Evolutionary conservation across 2,797 vertebrate species (phyloP), one percentile per base, ranked within the genome.

Genomic region (Poeciliopsis gracilis): DNA sequence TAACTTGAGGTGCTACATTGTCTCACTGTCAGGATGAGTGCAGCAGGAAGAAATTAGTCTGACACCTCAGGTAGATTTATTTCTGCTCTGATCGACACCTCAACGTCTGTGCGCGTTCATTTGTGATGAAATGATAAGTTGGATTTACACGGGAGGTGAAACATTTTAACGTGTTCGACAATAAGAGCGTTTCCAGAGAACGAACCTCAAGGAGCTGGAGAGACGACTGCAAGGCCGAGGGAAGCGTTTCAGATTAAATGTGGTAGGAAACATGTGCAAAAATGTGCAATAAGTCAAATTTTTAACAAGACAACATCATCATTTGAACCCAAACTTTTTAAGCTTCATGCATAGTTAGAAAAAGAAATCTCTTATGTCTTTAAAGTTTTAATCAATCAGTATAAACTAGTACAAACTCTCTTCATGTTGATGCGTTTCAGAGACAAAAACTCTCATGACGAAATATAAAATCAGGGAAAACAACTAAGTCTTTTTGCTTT

Each of bases 1-100:
- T 79, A 82, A 82, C 78, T 82, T 84, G 88, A 92, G 90, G 90
- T 92, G 91, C 86, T 81, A 84, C 89, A 87, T 93, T 92, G 88
- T 90, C 86, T 87, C 46, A 82, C 88, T 91, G 89, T 87, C 90
- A 93, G 57, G 38, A n/a, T 41, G 73, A 36, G 78, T 82, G 66
- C 57, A 33, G 73, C 25, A 46, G 77, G 77, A 69, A 79, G 25
- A 90, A 86, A 88, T 78, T 61, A 87, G 88, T 89, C 82, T 84
- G 86, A 75, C 86, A 89, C 89, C 71, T 88, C 79, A 38, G 87
- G 76, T 85, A 36, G 73, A 76, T 89, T 84, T 84, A 76, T 84
- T 84, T 89, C 71, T 16, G 63, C 45, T 88, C 46, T 82, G 87
- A 85, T 43, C 38, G 73, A 76, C 57, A 36, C 1, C 43, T 78